Evolutionary conservation across 2,797 vertebrate species (phyloP).

Genomic region (Rhinophrynus dorsalis): DNA sequence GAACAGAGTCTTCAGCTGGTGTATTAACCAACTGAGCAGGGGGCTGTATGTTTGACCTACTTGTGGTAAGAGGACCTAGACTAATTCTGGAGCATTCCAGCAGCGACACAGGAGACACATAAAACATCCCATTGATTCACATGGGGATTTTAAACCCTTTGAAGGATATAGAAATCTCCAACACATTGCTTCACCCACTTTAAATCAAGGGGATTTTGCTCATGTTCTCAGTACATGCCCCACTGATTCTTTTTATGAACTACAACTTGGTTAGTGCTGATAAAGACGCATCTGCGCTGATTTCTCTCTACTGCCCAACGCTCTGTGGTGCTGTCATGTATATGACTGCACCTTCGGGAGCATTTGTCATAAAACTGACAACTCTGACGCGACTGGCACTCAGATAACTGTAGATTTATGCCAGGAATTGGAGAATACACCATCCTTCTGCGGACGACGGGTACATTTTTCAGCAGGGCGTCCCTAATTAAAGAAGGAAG

Average conservation of each 20-base stretch:
- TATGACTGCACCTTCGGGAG: conserved; percentile 64
- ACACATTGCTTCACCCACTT: too few relatives aligned
- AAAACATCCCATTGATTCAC: too few relatives aligned
- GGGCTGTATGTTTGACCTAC: too few relatives aligned
- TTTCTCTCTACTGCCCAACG: conserved; percentile 63
- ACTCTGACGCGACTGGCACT: conserved; percentile 68
- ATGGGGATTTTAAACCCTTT: too few relatives aligned
- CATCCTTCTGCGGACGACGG: conserved; percentile 63
- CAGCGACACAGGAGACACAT: too few relatives aligned
- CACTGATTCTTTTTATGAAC: conserved; percentile 54
- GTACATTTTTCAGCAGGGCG: conserved; percentile 69
- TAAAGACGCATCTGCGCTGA: conserved; percentile 63
- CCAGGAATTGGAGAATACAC: conserved; percentile 61
- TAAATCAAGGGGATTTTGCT: too few relatives aligned
- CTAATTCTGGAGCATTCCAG: too few relatives aligned
- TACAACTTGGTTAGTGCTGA: conserved; percentile 61
- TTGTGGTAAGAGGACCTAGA: too few relatives aligned
- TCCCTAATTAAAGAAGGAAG: conserved; percentile 69
- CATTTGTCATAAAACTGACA: conserved; percentile 70
- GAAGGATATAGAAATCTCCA: too few relatives aligned
- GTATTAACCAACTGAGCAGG: too few relatives aligned
- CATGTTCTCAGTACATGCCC: too few relatives aligned
- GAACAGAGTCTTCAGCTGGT: too few relatives aligned
- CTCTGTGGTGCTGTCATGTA: conserved; percentile 64
- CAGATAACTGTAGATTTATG: conserved; percentile 69